Conservation (phyloP, 2,113 vertebrate genomes). For the Hymenochirus boettgeri region DNA sequence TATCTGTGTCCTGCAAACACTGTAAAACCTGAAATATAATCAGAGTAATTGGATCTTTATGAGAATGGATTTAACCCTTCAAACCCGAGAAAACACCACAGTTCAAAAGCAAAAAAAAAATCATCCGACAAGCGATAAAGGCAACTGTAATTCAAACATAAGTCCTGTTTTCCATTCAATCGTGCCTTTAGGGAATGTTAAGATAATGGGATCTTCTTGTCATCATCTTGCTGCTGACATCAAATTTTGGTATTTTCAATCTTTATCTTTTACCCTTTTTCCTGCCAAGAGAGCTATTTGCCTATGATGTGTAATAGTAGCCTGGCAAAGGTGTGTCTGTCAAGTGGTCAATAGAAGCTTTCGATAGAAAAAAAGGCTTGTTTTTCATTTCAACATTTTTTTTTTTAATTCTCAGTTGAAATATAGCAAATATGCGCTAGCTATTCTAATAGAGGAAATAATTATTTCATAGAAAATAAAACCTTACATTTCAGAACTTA, state of each 20-base stretch:
- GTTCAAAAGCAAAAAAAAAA: neutral
- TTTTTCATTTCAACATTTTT: too few species aligned
- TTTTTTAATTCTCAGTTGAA: too few species aligned
- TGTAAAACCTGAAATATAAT: slow-evolving; percentile 10
- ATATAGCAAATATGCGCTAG: too few species aligned
- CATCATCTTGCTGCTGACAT: too few species aligned
- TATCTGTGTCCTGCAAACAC: slow-evolving; percentile 29
- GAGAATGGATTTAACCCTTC: slow-evolving; percentile 30
- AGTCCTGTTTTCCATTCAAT: slow-evolving; percentile 3
- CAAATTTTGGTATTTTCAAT: too few species aligned
- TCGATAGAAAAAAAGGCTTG: too few species aligned
- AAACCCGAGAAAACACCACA: neutral
- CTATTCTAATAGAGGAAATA: neutral
- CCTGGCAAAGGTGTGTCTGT: too few species aligned
- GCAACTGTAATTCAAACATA: neutral
- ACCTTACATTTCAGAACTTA: too few species aligned
- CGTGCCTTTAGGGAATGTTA: neutral
- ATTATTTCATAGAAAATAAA: too few species aligned
- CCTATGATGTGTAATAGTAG: slow-evolving; percentile 5
- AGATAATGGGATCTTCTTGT: slow-evolving; percentile 2
- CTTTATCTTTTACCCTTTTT: slow-evolving; percentile 7
- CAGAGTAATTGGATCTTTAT: slow-evolving; percentile 32
- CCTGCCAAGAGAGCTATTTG: neutral
- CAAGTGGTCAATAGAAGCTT: too few species aligned
- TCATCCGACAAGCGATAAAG: neutral